Evolutionary conservation across 2,113 vertebrate genomes (phyloP), one percentile per base, ranked within the genome.

Genomic region (Camelus dromedarius): DNA sequence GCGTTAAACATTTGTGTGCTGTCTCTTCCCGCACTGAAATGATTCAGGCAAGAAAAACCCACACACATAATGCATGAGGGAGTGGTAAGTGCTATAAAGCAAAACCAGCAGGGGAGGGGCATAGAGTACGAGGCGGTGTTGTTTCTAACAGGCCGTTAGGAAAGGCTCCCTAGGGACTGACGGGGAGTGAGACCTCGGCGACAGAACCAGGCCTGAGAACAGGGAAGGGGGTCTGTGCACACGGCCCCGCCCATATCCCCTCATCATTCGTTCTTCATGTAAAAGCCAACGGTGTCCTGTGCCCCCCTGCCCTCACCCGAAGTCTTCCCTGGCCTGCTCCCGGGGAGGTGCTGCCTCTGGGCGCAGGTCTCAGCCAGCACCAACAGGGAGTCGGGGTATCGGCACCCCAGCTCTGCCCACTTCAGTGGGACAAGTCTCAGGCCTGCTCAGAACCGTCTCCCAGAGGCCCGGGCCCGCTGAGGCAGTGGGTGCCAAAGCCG

Each of bases 301-400:
- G 24, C 0, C 35, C 26, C 24, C 19, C 42, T 50, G 4, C 30
- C 26, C n/a, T 42, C 28, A 35, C 52, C 69, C 28, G 64, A 38
- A 70, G 42, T 11, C 70, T 52, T 64, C 64, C 50, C 64, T 46
- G 3, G 11, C 52, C 66, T 46, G 28, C 48, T 12, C 20, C 15
- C 4, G 16, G 1, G 7, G 0, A 30, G 13, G 18, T 10, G 12
- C 4, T 18, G n/a, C 52, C 28, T 12, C 35, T 30, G 15, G 30
- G 35, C 50, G 19, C 32, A 85, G 32, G 32, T 30, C 52, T 66
- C n/a, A 54, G 64, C 13, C 56, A 14, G 2, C 35, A 38, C 38
- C 26, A n/a, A 3, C 46, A 54, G 73, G 26, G 26, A 60, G 24
- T 22, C 14, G 22, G 32, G 8, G 60, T 28, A 32, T 24, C 56